Evolutionary conservation across 1,140 invertebrate species (phyloP).

Genomic region (Ooceraea biroi): DNA sequence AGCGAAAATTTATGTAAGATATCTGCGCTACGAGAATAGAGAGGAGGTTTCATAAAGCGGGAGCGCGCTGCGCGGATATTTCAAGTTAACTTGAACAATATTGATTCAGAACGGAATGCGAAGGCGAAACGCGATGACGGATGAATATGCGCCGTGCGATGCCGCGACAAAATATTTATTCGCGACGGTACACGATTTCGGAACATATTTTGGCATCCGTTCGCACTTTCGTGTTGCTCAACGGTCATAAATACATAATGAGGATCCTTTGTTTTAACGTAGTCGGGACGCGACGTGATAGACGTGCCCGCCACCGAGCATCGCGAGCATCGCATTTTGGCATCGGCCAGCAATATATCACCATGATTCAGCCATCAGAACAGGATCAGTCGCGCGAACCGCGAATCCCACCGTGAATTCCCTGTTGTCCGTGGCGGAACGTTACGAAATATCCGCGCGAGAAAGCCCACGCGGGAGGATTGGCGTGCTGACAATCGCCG

Average conservation of each 20-base stretch:
- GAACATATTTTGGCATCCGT: conserved; percentile 55
- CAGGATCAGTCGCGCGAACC: conserved; percentile 39
- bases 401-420: conserved; percentile 32
- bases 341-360: conserved; percentile 39
- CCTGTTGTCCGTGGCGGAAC: conserved; percentile 9
- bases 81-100: conserved; percentile 59
- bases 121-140: conserved; percentile 46
- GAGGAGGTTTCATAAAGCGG: conserved; percentile 40
- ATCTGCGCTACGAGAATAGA: conserved; percentile 48
- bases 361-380: conserved; percentile 57
- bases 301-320: neutral
- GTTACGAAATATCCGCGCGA: conserved; percentile 61
- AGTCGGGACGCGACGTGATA: conserved; percentile 10
- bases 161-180: conserved; percentile 59
- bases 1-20: conserved; percentile 27
- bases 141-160: conserved; percentile 46
- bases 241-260: conserved; percentile 26
- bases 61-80: conserved; percentile 18
- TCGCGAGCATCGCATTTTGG: conserved; percentile 17
- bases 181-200: conserved; percentile 37
- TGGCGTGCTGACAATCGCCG: conserved; percentile 68
- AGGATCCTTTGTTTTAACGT: conserved; percentile 47
- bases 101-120: conserved; percentile 56
- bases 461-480: conserved; percentile 36
- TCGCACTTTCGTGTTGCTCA: conserved; percentile 41